phyloP scores from a whole-genome alignment of 2,113 vertebrate genomes.

The Baryphthengus martii region DNA sequence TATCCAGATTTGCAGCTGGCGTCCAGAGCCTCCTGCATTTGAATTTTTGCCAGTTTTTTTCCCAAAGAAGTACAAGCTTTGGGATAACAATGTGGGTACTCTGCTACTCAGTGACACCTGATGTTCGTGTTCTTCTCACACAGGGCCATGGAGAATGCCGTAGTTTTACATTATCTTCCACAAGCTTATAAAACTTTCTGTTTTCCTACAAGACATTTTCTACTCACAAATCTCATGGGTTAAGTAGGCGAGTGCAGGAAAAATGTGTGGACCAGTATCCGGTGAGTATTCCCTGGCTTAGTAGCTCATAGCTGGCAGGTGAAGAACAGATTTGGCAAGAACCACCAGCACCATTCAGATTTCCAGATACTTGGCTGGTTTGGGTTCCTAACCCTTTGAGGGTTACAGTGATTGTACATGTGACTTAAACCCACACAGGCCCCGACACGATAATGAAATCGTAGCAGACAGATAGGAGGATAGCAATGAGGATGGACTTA shows the following conservation, averaged over 20 bases:
- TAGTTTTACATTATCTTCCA: neutral
- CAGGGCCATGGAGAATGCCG: accelerated
- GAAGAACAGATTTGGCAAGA: neutral
- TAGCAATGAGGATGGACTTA: neutral
- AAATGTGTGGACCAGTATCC: neutral
- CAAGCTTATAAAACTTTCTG: neutral
- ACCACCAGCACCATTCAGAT: neutral
- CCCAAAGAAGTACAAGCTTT: neutral
- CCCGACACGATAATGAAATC: neutral
- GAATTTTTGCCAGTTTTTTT: neutral
- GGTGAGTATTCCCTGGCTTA: neutral
- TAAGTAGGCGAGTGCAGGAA: neutral
- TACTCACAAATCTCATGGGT: neutral
- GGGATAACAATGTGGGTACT: accelerated
- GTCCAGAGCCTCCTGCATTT: neutral
- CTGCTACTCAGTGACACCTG: neutral
- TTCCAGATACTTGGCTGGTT: neutral
- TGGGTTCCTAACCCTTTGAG: neutral
- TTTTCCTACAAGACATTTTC: neutral
- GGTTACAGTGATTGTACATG: neutral
- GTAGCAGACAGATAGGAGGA: neutral
- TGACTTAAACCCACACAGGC: neutral
- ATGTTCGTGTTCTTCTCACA: neutral
- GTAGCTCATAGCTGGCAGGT: neutral
- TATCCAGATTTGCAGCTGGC: neutral